A percentile compares a stretch with the other conserved stretches of the same genome.
These are phyloP conservation scores for Diadegma fenestrale DNA, from an alignment of 2,888 invertebrate species.

Conservation along the genomic window DNA sequence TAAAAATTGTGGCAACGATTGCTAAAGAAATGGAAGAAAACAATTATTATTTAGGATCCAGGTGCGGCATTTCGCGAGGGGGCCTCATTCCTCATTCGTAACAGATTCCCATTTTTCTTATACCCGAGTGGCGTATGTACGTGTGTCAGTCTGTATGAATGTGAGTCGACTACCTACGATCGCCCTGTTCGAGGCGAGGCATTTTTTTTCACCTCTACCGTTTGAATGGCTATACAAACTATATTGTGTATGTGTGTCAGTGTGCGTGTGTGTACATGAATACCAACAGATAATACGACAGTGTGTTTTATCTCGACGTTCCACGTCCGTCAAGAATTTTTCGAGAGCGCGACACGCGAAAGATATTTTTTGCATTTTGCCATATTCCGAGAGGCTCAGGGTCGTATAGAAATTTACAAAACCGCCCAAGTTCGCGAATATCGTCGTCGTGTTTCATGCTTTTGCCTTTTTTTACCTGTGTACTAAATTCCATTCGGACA, in stretches of 20 bases:
- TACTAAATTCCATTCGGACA: not conserved
- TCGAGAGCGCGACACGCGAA: constrained; percentile 14
- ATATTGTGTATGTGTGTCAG: constrained; percentile 1
- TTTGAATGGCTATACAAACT: constrained; percentile 34
- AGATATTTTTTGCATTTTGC: constrained; percentile 26
- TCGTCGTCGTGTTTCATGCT: constrained; percentile 32
- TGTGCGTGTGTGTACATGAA: not conserved
- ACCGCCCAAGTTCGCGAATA: not conserved
- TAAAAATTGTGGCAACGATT: not conserved
- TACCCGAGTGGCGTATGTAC: not conserved
- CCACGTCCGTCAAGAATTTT: constrained; percentile 46
- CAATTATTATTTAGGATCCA: constrained; percentile 34
- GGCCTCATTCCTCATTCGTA: constrained; percentile 76
- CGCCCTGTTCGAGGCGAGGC: constrained; percentile 74
- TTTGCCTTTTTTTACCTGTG: not conserved
- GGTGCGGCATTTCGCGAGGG: constrained; percentile 73
- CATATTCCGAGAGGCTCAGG: constrained; percentile 1
- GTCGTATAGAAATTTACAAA: not conserved
- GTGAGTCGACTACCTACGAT: constrained; percentile 36
- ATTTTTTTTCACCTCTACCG: constrained; percentile 64
- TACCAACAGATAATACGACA: not conserved
- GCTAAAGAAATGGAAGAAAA: not conserved
- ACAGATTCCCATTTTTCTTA: constrained; percentile 28
- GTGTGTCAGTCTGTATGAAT: not conserved
- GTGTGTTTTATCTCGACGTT: constrained; percentile 44